Evolutionary conservation across 2,113 vertebrate genomes (phyloP).

Genomic region (Spea bombifrons): DNA sequence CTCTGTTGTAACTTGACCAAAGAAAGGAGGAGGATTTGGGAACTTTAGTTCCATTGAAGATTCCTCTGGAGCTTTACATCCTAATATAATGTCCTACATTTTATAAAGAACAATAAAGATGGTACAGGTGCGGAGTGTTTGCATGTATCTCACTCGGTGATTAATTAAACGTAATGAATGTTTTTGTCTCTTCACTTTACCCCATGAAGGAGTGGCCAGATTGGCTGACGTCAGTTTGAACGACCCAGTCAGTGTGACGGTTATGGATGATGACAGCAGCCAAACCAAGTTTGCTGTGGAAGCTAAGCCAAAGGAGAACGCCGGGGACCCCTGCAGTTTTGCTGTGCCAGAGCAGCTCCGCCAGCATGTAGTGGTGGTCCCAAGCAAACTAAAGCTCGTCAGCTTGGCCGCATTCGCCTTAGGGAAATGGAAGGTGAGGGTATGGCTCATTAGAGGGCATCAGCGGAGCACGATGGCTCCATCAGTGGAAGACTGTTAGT

Average conservation of each 20-base stretch:
- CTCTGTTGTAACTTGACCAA: too few species aligned
- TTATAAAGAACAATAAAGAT: too few species aligned
- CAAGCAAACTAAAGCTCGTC: constrained; percentile 90
- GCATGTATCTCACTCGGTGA: too few species aligned
- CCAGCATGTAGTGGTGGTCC: constrained; percentile 82
- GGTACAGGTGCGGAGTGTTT: too few species aligned
- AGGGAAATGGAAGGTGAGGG: constrained; percentile 81
- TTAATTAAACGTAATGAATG: background rate
- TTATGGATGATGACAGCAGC: constrained; percentile 60
- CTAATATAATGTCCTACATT: too few species aligned
- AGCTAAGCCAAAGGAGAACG: background rate
- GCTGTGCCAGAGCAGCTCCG: constrained; percentile 77
- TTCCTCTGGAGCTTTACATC: too few species aligned
- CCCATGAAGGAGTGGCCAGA: constrained; percentile 71
- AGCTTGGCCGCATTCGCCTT: constrained; percentile 87
- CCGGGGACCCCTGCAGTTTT: constrained; percentile 65
- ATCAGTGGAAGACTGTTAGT: too few species aligned
- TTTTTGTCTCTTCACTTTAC: background rate
- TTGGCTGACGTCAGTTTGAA: constrained; percentile 82
- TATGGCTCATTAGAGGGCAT: background rate
- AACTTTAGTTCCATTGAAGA: too few species aligned
- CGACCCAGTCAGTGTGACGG: constrained; percentile 72
- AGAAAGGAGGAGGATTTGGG: too few species aligned
- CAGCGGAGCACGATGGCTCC: background rate
- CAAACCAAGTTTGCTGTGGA: fast-evolving